phyloP scores from a whole-genome alignment of 2,113 vertebrate genomes.

The Typhlomys cinereus region DNA sequence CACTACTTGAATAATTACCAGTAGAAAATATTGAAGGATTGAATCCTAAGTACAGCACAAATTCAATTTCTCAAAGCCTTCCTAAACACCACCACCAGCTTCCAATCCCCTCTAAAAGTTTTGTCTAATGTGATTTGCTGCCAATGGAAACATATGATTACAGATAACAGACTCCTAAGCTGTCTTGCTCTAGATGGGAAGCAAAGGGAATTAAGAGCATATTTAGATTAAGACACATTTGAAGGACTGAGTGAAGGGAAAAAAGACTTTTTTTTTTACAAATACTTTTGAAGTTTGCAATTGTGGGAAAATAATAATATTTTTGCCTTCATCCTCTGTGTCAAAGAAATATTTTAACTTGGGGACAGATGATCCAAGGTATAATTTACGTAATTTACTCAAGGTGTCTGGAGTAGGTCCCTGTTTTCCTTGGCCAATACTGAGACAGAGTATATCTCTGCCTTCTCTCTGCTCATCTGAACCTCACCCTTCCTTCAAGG shows the following conservation, averaged over 20 bases:
- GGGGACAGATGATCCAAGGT: neutral
- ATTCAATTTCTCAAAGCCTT: neutral
- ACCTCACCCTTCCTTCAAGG: neutral
- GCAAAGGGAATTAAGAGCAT: neutral
- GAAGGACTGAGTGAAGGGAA: neutral
- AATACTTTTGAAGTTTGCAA: neutral
- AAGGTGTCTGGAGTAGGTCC: neutral
- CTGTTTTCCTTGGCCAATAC: neutral
- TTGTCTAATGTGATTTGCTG: neutral
- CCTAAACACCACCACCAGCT: neutral
- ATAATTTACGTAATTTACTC: neutral
- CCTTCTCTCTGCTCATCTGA: neutral
- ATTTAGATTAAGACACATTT: neutral
- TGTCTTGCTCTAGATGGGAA: neutral
- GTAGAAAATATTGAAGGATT: neutral
- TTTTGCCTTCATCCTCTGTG: neutral
- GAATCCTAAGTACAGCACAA: conserved; percentile 6
- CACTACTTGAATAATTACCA: neutral
- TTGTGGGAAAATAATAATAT: neutral
- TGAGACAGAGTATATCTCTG: fast-evolving
- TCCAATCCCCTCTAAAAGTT: neutral
- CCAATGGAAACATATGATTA: neutral
- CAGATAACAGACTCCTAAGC: neutral
- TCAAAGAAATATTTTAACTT: neutral
- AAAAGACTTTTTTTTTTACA: neutral